Base-by-base conservation (phyloP, 2,113 vertebrate genomes). In the Nyctereutes procyonoides region DNA sequence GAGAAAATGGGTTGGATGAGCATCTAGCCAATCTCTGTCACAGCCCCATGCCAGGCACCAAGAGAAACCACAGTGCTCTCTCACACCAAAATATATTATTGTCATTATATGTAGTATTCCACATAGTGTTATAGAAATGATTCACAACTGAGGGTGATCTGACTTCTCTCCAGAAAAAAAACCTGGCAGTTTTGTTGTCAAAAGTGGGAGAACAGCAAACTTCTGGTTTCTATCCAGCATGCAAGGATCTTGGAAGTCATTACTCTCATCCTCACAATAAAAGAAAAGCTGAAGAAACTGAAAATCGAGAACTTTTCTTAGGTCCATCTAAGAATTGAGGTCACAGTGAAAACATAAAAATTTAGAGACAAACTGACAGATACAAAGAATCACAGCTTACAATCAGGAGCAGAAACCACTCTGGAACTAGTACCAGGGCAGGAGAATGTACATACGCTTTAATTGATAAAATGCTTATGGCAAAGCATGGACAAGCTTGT, bases 221-320 rank as follows among this genome's bases (percentile, higher is more conserved):
- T 91, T 89, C 63, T 48, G 32, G 62, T 60, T 81, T 94, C 51
- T 88, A 22, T 62, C 56, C 20, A 65, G 30, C 35, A 55, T 67
- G 5, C 67, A 92, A 95, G 56, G 63, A 95, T 28, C 67, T 65
- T 91, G 1, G 38, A 90, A 93, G n/a, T 87, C 28, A 35, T 65
- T 48, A 63, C 24, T 35, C 16, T 8, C 17, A 81, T 58, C 32
- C 32, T 82, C 67, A 80, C 35, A 84, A 58, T 79, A 91, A 56
- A 71, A 81, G 88, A 77, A 55, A 91, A 38, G 32, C 12, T 53
- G 38, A 91, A 74, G 14, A 22, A 83, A 87, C 22, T 91, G 26
- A 74, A 88, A 93, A 84, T 60, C 77, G 88, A 95, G 28, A 92
- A 81, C 12, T 63, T 43, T 81, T 71, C 22, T 79, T 81, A 73